A percentile compares a stretch with the other conserved stretches of the same genome.
Evolutionary conservation across 1,140 invertebrate genomes (phyloP).

Genomic region (Panonychus citri): DNA sequence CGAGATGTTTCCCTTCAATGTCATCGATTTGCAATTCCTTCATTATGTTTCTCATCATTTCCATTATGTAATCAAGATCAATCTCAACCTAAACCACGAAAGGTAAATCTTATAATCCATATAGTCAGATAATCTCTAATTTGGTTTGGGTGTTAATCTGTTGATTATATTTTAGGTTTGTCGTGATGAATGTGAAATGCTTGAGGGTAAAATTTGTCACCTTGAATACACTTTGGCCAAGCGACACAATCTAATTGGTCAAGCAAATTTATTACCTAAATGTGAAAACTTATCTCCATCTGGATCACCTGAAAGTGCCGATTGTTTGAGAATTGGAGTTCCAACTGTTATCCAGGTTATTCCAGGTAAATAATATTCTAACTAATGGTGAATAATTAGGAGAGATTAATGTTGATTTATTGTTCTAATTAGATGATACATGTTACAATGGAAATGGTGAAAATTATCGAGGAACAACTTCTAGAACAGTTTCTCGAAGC

Average conservation of each 20-base stretch:
- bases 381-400: no score
- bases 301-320: slow-evolving; percentile 36
- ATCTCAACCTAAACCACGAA: slow-evolving; percentile 13
- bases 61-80: slow-evolving; percentile 47
- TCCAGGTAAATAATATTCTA: slow-evolving; percentile 27
- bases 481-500: slow-evolving; percentile 40
- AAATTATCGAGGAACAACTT: slow-evolving; percentile 50
- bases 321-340: slow-evolving; percentile 61
- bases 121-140: no score
- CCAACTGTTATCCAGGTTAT: slow-evolving; percentile 32
- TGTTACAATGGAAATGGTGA: slow-evolving; percentile 66
- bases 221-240: slow-evolving; percentile 81
- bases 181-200: slow-evolving; percentile 60
- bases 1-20: slow-evolving; percentile 13
- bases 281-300: slow-evolving; percentile 57
- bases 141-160: no score
- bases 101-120: slow-evolving; percentile 2
- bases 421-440: slow-evolving; percentile 27
- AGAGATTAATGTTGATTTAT: no score
- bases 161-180: slow-evolving; percentile 36
- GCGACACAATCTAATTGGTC: slow-evolving; percentile 57
- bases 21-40: slow-evolving; percentile 31
- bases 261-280: slow-evolving; percentile 45
- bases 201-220: slow-evolving; percentile 70
- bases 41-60: slow-evolving; percentile 73